These are phyloP conservation scores for Meiosimyza decipiens DNA, from an alignment of 2,888 invertebrate species.

Conservation along the genomic window DNA sequence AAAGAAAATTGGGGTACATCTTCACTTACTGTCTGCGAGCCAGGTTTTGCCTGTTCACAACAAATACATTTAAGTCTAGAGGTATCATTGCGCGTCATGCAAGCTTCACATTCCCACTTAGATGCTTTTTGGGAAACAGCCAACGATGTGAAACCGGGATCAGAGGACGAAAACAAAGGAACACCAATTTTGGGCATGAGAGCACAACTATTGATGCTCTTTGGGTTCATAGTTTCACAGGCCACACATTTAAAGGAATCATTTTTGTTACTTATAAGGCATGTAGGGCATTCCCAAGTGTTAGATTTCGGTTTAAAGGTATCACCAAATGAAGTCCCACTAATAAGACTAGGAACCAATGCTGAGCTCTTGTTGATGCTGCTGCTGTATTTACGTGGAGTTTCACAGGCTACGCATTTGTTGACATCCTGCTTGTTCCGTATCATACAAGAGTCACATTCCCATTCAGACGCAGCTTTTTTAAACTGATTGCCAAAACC, in stretches of 20 bases:
- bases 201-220: conserved; percentile 32
- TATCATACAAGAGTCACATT: conserved; percentile 74
- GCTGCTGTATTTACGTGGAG: conserved; percentile 57
- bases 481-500: conserved; percentile 67
- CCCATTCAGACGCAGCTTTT: conserved; percentile 72
- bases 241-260: conserved; percentile 68
- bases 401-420: conserved; percentile 71
- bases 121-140: conserved; percentile 58
- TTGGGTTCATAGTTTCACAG: conserved; percentile 69
- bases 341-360: conserved; percentile 6
- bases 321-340: conserved; percentile 58
- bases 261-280: conserved; percentile 70
- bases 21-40: conserved; percentile 49
- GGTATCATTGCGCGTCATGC: conserved; percentile 71
- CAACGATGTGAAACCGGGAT: conserved; percentile 63
- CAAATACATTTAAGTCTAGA: conserved; percentile 69
- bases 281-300: conserved; percentile 72
- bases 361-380: conserved; percentile 17
- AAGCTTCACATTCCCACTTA: conserved; percentile 74
- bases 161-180: conserved; percentile 41
- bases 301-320: conserved; percentile 70
- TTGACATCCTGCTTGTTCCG: conserved; percentile 68
- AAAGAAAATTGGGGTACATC: conserved; percentile 56
- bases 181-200: conserved; percentile 30
- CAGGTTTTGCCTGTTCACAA: conserved; percentile 71